Evolutionary conservation across 2,113 vertebrate genomes (phyloP).

Genomic region (Equus quagga): DNA sequence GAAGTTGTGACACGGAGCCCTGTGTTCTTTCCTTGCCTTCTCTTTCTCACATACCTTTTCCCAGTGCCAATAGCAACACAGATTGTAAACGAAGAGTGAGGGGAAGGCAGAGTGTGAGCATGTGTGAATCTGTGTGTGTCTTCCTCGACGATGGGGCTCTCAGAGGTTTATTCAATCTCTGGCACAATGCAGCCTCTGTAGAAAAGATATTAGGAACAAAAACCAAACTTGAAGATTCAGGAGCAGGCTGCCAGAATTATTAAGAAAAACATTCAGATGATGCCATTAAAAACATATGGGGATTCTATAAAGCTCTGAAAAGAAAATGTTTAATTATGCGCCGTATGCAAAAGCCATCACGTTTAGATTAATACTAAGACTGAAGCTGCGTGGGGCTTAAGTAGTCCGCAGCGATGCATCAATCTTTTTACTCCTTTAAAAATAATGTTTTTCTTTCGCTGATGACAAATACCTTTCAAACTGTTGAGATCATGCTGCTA

Average conservation of each 20-base stretch:
- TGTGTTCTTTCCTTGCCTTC: background rate
- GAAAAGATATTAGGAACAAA: conserved; percentile 89
- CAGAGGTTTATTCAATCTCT: conserved; percentile 78
- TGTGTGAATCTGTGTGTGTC: background rate
- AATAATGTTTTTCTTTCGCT: conserved; percentile 90
- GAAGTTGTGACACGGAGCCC: background rate
- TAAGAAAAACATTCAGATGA: conserved; percentile 90
- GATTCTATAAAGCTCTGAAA: conserved; percentile 90
- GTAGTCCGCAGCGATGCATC: conserved; percentile 89
- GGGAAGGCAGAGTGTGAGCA: conserved; percentile 11
- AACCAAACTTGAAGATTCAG: conserved; percentile 88
- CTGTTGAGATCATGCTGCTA: conserved; percentile 87
- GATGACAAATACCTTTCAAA: conserved; percentile 91
- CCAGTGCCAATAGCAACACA: background rate
- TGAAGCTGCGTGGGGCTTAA: conserved; percentile 87
- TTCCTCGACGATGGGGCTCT: conserved; percentile 60
- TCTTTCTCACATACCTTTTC: background rate
- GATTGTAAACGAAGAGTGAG: conserved; percentile 33
- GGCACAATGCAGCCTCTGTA: conserved; percentile 88
- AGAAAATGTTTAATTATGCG: conserved; percentile 92
- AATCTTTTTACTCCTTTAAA: conserved; percentile 89
- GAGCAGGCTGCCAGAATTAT: conserved; percentile 88
- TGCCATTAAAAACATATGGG: conserved; percentile 92
- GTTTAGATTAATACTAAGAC: conserved; percentile 88
- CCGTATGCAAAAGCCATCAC: conserved; percentile 91